A percentile compares a stretch with the other conserved stretches of the same genome.
phyloP scores from a whole-genome alignment of 2,888 invertebrate genomes.

The Drosophila tanythrix region DNA sequence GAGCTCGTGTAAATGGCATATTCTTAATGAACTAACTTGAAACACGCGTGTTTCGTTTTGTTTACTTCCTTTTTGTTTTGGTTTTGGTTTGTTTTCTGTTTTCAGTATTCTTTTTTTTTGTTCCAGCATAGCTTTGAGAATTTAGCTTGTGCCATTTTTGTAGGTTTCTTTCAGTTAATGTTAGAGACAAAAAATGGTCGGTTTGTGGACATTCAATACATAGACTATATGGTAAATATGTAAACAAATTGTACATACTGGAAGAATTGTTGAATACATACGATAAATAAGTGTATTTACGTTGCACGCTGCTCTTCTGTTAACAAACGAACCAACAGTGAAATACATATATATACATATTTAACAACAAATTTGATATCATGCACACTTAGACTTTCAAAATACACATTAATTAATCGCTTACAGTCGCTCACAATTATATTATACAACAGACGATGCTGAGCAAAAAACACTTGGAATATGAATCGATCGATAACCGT shows the following conservation, averaged over 20 bases:
- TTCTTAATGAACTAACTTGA: slow-evolving; percentile 52
- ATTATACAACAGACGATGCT: slow-evolving; percentile 19
- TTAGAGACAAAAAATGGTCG: slow-evolving; percentile 2
- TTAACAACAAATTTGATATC: slow-evolving; percentile 61
- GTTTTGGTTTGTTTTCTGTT: slow-evolving; percentile 26
- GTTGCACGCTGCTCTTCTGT: slow-evolving; percentile 2
- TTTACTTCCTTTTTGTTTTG: slow-evolving; percentile 27
- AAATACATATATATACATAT: slow-evolving; percentile 33
- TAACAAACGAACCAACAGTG: slow-evolving; percentile 28
- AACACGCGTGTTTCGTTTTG: slow-evolving; percentile 47
- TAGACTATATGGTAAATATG: slow-evolving; percentile 65
- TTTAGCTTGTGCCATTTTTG: slow-evolving; percentile 26
- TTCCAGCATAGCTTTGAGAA: slow-evolving; percentile 21
- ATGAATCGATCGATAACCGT: slow-evolving; percentile 20
- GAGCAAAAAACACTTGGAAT: slow-evolving; percentile 39
- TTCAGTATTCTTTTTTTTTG: slow-evolving; percentile 11
- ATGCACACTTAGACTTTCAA: slow-evolving; percentile 37
- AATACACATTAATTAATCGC: slow-evolving; percentile 1
- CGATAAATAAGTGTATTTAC: slow-evolving; percentile 6
- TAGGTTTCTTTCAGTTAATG: slow-evolving; percentile 15
- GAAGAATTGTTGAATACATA: slow-evolving; percentile 54
- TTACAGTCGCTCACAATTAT: slow-evolving; percentile 25
- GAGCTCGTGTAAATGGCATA: slow-evolving; percentile 23
- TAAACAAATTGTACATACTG: slow-evolving; percentile 63
- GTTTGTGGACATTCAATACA: slow-evolving; percentile 32